Evolutionary conservation across 2,113 vertebrate genomes (phyloP), one percentile per base, ranked within the genome.

Genomic region (Pleuronectes platessa): DNA sequence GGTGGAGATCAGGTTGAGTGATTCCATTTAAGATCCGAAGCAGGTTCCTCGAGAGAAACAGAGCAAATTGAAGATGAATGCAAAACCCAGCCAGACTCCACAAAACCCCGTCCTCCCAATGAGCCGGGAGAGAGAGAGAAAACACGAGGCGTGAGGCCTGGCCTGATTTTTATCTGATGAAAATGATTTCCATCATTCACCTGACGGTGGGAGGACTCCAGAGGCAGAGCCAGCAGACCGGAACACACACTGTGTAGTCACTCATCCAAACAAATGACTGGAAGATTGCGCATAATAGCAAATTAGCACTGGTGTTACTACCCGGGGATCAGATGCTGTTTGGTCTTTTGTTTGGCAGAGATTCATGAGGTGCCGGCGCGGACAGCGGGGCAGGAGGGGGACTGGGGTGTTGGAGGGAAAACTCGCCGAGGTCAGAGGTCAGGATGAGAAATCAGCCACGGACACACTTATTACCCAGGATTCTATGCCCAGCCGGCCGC

Each of bases 401-500:
- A 23, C 17, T 9, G 20, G 23, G 65, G 27, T 14, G 74, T 37
- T 66, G 51, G 81, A 75, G 85, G 86, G 84, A 78, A 68, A 68
- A 66, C 65, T 35, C 37, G 6, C 64, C 7, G 1, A 74, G 89
- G 86, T 87, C 87, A 76, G 63, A 75, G 86, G 85, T 86, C 79
- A 74, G 24, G 23, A 20, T 68, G 76, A 86, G 55, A 17, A 73
- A 84, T 75, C 68, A 24, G 61, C 71, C 66, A 78, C 72, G 60
- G 72, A 86, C 73, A 64, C 45, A 17, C 76, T 84, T 83, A 88
- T 91, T 88, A 89, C 83, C 88, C 87, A 75, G 54, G 82, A 88
- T 79, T 82, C 80, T 66, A 31, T 51, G 59, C 74, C 65, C 10
- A 49, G 73, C 75, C 56, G 47, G 64, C 64, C 74, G 74, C 79